Conservation (phyloP, 2,888 invertebrate species). For the Periphyllus acericola region DNA sequence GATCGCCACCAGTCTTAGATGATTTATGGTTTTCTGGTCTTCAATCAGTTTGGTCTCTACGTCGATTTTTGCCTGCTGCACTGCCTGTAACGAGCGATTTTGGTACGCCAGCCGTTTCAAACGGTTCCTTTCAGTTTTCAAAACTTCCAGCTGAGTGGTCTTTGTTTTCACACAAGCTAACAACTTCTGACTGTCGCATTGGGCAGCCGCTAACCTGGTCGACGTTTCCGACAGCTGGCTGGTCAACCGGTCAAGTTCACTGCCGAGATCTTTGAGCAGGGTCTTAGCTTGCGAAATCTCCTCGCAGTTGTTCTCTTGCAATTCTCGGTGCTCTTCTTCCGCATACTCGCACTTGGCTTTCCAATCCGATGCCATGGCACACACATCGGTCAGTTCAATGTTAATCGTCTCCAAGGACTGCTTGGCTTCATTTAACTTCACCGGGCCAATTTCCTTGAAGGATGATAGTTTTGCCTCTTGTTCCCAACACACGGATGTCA, state of each 20-base stretch:
- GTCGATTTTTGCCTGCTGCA: neutral
- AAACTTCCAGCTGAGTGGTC: neutral
- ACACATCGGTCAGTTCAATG: neutral
- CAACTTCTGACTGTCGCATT: neutral
- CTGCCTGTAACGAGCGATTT: neutral
- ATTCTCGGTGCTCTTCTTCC: neutral
- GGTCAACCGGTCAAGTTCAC: neutral
- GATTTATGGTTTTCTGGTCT: neutral
- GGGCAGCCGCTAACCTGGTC: neutral
- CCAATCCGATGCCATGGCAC: neutral
- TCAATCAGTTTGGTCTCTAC: neutral
- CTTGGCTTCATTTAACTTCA: neutral
- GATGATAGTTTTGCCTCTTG: neutral
- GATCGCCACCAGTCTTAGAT: neutral
- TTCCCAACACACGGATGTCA: neutral
- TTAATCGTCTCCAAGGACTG: neutral
- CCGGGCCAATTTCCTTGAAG: neutral
- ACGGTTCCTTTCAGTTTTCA: neutral
- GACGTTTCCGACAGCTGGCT: neutral
- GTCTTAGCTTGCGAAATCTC: neutral
- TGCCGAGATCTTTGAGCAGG: neutral
- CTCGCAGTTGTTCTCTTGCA: neutral
- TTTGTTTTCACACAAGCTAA: neutral
- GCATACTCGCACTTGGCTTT: neutral
- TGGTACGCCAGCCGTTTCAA: neutral